Evolutionary conservation across 1,140 invertebrate species (phyloP).

Genomic region (Neodiprion fabricii): DNA sequence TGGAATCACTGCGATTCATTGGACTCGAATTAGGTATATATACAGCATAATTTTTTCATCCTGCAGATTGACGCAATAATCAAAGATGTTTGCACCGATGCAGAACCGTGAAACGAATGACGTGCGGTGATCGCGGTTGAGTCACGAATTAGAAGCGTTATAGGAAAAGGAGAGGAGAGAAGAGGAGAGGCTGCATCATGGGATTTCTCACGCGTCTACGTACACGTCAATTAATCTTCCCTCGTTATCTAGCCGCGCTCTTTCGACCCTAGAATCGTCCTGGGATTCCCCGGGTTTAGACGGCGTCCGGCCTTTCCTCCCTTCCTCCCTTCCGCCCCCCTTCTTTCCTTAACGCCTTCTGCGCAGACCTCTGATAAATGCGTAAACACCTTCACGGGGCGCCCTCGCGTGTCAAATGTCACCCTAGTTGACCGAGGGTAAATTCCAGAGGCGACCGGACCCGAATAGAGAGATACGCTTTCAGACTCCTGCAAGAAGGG

Average conservation of each 20-base stretch:
- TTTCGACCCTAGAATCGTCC: constrained; percentile 3
- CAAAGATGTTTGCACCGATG: not conserved
- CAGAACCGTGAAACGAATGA: not conserved
- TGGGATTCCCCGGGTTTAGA: not conserved
- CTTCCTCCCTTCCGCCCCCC: not conserved
- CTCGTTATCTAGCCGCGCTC: constrained; percentile 6
- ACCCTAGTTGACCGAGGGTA: not conserved
- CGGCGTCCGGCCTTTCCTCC: not conserved
- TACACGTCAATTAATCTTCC: not conserved
- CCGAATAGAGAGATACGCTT: not conserved
- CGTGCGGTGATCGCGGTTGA: not conserved
- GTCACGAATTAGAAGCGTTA: not conserved
- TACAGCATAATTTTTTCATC: too few relatives aligned
- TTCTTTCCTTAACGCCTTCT: not conserved
- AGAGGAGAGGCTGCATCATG: not conserved
- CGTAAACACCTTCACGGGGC: not conserved
- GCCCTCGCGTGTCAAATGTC: not conserved
- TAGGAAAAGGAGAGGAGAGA: not conserved
- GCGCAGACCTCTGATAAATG: not conserved
- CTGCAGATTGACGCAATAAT: too few relatives aligned
- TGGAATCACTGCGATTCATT: too few relatives aligned
- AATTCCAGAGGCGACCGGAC: not conserved
- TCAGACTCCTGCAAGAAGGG: not conserved
- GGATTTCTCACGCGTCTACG: not conserved
- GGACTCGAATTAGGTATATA: too few relatives aligned